Percentiles rank a stretch among this genome's conserved stretches.
Evolutionary conservation across 2,888 invertebrate species (phyloP).

Genomic region (Dryobotodes eremita): DNA sequence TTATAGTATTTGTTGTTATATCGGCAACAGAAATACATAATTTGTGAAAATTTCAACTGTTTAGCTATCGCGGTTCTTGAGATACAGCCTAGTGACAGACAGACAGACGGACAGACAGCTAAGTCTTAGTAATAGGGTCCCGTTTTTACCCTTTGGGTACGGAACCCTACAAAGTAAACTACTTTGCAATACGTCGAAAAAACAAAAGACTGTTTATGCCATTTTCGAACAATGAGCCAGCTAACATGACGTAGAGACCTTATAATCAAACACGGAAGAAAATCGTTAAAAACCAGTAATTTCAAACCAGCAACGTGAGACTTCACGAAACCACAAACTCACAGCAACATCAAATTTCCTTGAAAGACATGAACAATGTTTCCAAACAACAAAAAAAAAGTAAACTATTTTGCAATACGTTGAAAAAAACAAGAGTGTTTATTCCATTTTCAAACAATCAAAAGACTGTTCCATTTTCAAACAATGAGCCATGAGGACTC

Average conservation of each 20-base stretch:
- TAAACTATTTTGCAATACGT: conserved; percentile 5
- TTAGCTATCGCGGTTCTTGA: too few species aligned
- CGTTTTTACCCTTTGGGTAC: too few species aligned
- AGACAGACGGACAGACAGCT: too few species aligned
- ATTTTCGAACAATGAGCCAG: too few species aligned
- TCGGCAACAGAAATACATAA: too few species aligned
- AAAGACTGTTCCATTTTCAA: conserved; percentile 22
- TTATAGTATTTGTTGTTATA: too few species aligned
- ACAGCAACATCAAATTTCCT: conserved; percentile 1
- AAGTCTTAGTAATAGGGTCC: too few species aligned
- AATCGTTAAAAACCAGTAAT: conserved; percentile 8
- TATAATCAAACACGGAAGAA: background rate
- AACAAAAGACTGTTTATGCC: too few species aligned
- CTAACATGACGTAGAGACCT: background rate
- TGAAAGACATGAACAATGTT: conserved; percentile 4
- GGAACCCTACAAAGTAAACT: too few species aligned
- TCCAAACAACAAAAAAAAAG: conserved; percentile 11
- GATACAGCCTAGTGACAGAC: too few species aligned
- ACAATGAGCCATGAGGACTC: conserved; percentile 31
- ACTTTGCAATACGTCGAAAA: too few species aligned
- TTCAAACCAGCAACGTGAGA: background rate
- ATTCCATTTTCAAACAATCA: conserved; percentile 7
- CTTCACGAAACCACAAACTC: background rate
- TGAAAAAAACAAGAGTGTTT: conserved; percentile 9
- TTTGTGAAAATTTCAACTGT: too few species aligned